These are phyloP conservation scores for Setipinna tenuifilis DNA, from an alignment of 2,797 vertebrate genomes.

Conservation along the genomic window DNA sequence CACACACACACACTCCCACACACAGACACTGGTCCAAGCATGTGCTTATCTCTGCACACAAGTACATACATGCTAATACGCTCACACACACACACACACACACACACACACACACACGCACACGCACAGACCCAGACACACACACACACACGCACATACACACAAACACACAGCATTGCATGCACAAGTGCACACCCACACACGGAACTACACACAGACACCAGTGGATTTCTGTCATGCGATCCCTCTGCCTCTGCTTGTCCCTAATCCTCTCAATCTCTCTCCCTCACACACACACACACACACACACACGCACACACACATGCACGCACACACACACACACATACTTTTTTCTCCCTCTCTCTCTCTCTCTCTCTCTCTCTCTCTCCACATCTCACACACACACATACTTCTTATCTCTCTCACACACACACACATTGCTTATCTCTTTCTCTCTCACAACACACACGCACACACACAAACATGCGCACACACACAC, in stretches of 20 bases:
- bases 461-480: not conserved
- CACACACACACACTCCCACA: too few relatives aligned
- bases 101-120: too few relatives aligned
- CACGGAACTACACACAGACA: not conserved
- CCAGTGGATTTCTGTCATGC: constrained; percentile 19
- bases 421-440: too few relatives aligned
- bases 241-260: not conserved
- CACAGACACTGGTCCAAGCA: too few relatives aligned
- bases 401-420: too few relatives aligned
- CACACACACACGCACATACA: too few relatives aligned
- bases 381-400: not conserved
- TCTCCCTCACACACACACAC: not conserved
- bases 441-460: not conserved
- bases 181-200: too few relatives aligned
- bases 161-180: too few relatives aligned
- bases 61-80: too few relatives aligned
- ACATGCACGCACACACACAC: not conserved
- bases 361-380: not conserved
- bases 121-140: too few relatives aligned
- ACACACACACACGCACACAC: constrained; percentile 8
- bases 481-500: not conserved
- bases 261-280: constrained; percentile 19
- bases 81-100: too few relatives aligned
- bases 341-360: not conserved
- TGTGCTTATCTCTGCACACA: too few relatives aligned